Evolutionary conservation across 2,888 invertebrate species (phyloP).

Genomic region (Eristalis tenax): DNA sequence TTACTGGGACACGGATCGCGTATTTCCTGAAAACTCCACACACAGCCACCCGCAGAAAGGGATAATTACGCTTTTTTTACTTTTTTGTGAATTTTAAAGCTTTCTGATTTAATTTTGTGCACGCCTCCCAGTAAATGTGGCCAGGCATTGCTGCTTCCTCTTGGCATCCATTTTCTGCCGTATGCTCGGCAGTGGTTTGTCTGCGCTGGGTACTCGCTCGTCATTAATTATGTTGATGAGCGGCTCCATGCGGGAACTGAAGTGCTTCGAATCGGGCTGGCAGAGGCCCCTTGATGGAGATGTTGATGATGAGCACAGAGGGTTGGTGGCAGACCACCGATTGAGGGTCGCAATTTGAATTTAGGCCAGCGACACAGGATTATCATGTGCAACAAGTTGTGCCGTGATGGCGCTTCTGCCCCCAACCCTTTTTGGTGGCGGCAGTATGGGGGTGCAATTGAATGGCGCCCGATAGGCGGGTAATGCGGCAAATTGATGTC

Average conservation of each 20-base stretch:
- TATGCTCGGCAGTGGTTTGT: background rate
- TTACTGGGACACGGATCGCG: background rate
- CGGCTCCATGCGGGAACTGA: background rate
- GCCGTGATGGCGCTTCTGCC: background rate
- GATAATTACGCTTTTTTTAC: conserved; percentile 52
- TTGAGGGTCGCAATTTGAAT: conserved; percentile 29
- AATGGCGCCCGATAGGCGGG: background rate
- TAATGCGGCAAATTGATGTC: background rate
- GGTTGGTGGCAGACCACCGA: background rate
- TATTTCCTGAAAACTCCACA: background rate
- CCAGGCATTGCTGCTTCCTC: conserved; percentile 7
- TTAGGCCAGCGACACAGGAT: conserved; percentile 24
- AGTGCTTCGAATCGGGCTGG: conserved; percentile 7
- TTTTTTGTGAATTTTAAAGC: conserved; percentile 38
- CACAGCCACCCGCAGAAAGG: conserved; percentile 10
- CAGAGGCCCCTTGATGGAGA: background rate
- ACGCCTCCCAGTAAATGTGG: conserved; percentile 16
- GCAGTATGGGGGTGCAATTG: background rate
- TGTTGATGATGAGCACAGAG: conserved; percentile 8
- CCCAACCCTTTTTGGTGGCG: background rate
- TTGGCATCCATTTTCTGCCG: background rate
- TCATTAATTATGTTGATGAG: conserved; percentile 54
- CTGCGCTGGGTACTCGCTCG: background rate
- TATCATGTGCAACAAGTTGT: conserved; percentile 30
- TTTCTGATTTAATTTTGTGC: conserved; percentile 50